Percentiles rank a stretch among this genome's conserved stretches.
Evolutionary conservation across 2,797 vertebrate genomes (phyloP).

Genomic region (Eulemur rubriventer): DNA sequence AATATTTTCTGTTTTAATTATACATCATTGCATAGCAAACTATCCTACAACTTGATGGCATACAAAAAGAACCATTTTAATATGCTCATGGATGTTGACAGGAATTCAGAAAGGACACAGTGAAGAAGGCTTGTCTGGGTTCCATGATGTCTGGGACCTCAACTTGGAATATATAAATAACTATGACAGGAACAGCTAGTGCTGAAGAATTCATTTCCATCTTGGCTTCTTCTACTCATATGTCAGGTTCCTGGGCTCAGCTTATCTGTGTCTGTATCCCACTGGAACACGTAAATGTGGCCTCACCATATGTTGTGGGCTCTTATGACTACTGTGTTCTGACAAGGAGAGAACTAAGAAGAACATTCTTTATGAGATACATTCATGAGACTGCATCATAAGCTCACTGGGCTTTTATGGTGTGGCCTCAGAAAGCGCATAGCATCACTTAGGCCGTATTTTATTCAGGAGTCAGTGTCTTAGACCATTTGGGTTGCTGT

Average conservation of each 20-base stretch:
- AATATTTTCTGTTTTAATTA: background rate
- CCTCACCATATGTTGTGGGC: accelerated
- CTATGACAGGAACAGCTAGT: background rate
- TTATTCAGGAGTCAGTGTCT: background rate
- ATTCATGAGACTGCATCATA: background rate
- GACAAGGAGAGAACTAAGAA: background rate
- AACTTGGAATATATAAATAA: background rate
- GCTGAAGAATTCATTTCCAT: background rate
- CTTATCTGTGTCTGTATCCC: background rate
- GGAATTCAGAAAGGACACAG: background rate
- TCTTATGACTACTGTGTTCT: background rate
- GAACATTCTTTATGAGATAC: accelerated
- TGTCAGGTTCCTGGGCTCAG: background rate
- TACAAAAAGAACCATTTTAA: background rate
- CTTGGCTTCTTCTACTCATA: background rate
- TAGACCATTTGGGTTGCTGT: background rate
- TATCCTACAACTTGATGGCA: background rate
- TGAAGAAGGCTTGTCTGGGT: accelerated
- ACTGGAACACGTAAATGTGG: no score
- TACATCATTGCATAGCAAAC: background rate
- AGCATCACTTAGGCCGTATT: background rate
- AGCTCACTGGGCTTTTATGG: background rate
- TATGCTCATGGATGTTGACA: background rate
- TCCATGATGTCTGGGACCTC: background rate
- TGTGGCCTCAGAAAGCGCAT: background rate